phyloP scores from a whole-genome alignment of 2,113 vertebrate genomes.

The Calonectris borealis region DNA sequence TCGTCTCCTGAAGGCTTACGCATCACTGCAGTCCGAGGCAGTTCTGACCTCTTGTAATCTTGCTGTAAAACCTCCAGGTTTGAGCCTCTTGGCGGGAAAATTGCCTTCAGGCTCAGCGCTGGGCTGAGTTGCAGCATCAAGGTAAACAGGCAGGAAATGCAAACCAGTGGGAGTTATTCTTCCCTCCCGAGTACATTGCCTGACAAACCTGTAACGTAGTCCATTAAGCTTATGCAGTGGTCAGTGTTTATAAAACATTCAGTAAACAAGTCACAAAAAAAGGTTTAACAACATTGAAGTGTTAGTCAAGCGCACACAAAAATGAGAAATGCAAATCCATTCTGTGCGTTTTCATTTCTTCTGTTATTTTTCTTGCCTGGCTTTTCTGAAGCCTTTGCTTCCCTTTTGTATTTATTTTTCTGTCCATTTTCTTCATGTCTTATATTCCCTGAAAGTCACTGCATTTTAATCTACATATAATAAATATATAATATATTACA shows the following conservation, averaged over 20 bases:
- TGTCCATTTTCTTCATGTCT: background rate
- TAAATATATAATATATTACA: background rate
- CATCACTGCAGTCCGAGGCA: accelerated
- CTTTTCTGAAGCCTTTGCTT: background rate
- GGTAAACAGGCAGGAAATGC: background rate
- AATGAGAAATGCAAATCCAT: background rate
- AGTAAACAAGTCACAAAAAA: background rate
- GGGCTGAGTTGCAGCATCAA: background rate
- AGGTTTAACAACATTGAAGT: background rate
- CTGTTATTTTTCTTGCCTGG: background rate
- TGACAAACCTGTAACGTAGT: background rate
- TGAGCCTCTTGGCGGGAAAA: background rate
- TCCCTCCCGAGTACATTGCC: no score
- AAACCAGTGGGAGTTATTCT: background rate
- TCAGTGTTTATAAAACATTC: background rate
- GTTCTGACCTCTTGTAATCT: background rate
- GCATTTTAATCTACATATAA: background rate
- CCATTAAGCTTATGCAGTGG: background rate
- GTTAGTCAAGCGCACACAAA: background rate
- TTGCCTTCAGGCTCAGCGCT: background rate
- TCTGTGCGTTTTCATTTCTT: background rate
- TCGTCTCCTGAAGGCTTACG: background rate
- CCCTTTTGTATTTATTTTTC: background rate
- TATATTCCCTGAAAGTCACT: background rate
- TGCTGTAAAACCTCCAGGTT: background rate